These are phyloP conservation scores for Saturnia pavonia DNA, from an alignment of 2,888 invertebrate species.

Conservation along the genomic window DNA sequence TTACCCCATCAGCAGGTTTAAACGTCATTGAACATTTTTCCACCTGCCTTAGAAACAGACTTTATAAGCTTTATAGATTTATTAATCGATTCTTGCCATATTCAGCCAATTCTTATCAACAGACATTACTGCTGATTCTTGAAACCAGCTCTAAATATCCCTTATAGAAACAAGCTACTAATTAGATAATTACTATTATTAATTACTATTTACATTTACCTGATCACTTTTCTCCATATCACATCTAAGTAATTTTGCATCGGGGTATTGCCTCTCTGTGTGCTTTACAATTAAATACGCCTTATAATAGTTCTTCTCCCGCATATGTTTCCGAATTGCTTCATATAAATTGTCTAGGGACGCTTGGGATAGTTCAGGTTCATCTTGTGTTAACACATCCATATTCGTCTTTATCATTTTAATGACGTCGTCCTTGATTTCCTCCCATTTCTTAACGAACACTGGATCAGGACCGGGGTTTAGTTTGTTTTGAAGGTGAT, in stretches of 20 bases:
- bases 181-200: too few species aligned
- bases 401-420: constrained; percentile 75
- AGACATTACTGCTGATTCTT: too few species aligned
- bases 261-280: constrained; percentile 72
- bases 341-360: constrained; percentile 71
- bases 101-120: too few species aligned
- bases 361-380: constrained; percentile 69
- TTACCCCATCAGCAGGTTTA: too few species aligned
- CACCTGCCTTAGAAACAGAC: too few species aligned
- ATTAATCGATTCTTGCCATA: background rate
- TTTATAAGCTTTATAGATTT: too few species aligned
- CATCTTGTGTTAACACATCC: constrained; percentile 71
- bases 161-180: too few species aligned
- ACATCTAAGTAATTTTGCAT: constrained; percentile 70
- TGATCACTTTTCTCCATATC: constrained; percentile 76
- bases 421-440: constrained; percentile 76
- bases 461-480: constrained; percentile 72
- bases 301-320: constrained; percentile 75
- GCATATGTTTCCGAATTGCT: constrained; percentile 67
- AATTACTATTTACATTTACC: too few species aligned
- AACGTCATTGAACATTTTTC: too few species aligned
- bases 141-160: too few species aligned
- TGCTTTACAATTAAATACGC: constrained; percentile 77
- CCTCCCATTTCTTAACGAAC: constrained; percentile 76
- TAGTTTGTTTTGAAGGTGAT: constrained; percentile 80